Evolutionary conservation across 2,113 vertebrate genomes (phyloP), one percentile per base, ranked within the genome.

Genomic region (Sebastes fasciatus): DNA sequence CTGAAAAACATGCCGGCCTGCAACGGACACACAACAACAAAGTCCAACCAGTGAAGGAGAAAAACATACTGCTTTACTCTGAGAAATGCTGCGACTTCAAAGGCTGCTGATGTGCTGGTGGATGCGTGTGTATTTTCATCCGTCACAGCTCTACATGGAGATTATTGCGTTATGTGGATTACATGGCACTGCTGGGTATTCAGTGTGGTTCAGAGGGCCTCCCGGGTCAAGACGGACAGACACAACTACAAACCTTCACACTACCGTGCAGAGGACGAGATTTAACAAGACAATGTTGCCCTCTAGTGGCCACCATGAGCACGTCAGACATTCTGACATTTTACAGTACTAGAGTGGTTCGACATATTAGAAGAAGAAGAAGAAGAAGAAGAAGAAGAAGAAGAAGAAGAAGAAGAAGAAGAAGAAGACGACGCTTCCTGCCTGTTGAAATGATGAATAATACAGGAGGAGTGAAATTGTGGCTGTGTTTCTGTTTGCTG

Each of bases 221-320:
- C 60, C 43, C 68, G 42, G 57, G 70, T 73, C 74, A 49, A 11
- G 17, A 23, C 64, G 14, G 45, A 49, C 21, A 48, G 12, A 67
- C 21, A 21, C 64, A 48, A 12, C 63, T 73, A 55, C 40, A n/a
- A 79, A 58, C 10, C 17, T 26, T 11, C 11, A 52, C 11, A 73
- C 10, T 1, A 43, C 12, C 13, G 3, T 2, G 11, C 4, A 49
- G 46, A 51, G 17, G 16, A 58, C 26, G 61, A 34, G 8, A 5
- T 57, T 77, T 58, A 65, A 77, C 57, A 63, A 34, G 51, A 34
- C 89, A 70, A 21, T 8, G 12, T 7, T 84, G 85, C 87, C 87
- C 80, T 34, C 89, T 79, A 83, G 87, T 89, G 89, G 6, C 2
- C 46, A 82, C 11, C 51, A 5, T 10, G 34, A 80, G 60, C 13